Percentiles rank a stretch among this genome's conserved stretches.
Evolutionary conservation across 1,140 invertebrate species (phyloP).

Genomic region (Copidosoma floridanum): DNA sequence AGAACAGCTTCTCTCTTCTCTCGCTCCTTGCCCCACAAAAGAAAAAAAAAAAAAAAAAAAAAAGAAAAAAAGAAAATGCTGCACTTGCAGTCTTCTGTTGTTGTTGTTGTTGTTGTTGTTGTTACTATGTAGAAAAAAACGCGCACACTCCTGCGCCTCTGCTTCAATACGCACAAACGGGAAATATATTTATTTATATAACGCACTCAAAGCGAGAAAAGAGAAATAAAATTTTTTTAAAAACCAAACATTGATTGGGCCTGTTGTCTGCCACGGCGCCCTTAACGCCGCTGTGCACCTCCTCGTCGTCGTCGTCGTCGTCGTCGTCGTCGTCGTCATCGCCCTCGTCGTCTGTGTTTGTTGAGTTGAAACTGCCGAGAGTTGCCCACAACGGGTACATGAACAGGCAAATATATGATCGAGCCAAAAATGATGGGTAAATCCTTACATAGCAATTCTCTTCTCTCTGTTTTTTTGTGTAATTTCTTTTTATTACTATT

Average conservation of each 20-base stretch:
- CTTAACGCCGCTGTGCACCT: too few relatives aligned
- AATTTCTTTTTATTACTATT: background rate
- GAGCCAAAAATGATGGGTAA: slow-evolving; percentile 31
- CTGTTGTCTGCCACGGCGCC: too few relatives aligned
- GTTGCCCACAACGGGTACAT: slow-evolving; percentile 23
- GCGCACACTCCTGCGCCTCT: too few relatives aligned
- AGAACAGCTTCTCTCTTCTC: slow-evolving; percentile 12
- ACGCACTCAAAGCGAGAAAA: slow-evolving; percentile 5
- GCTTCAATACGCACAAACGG: too few relatives aligned
- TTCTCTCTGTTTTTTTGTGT: slow-evolving; percentile 12
- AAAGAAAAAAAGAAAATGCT: background rate
- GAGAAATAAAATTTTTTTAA: too few relatives aligned
- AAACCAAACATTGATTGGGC: too few relatives aligned
- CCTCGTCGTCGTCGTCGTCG: background rate
- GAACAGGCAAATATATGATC: slow-evolving; percentile 30
- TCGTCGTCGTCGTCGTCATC: slow-evolving; percentile 13
- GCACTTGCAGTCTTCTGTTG: too few relatives aligned
- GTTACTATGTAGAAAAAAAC: too few relatives aligned
- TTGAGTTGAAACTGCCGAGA: slow-evolving; percentile 3
- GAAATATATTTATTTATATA: too few relatives aligned
- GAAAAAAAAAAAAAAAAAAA: background rate
- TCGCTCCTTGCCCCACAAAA: background rate
- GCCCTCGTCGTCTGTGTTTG: slow-evolving; percentile 16
- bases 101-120: too few relatives aligned
- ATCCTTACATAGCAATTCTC: slow-evolving; percentile 15